Evolutionary conservation across 2,797 vertebrate species (phyloP).

Genomic region (Acanthurus lineatus): DNA sequence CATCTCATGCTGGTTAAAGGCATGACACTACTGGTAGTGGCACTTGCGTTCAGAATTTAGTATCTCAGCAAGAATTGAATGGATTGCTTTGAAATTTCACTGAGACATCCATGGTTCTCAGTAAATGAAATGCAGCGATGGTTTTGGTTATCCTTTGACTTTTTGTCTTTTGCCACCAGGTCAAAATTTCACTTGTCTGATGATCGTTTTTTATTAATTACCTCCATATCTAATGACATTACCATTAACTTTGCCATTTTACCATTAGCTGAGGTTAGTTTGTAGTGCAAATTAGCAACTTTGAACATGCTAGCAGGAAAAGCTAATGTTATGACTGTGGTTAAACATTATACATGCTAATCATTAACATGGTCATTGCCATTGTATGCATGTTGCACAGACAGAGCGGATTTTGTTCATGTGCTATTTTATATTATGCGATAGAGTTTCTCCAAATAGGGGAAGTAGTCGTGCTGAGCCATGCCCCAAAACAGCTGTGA

Average conservation of each 20-base stretch:
- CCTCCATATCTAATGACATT: too few species aligned
- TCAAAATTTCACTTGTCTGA: too few species aligned
- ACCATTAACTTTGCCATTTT: too few species aligned
- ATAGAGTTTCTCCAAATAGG: not conserved
- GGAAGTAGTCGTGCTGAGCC: not conserved
- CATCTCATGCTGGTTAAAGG: not conserved
- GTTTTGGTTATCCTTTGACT: too few species aligned
- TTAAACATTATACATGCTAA: not conserved
- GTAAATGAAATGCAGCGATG: not conserved
- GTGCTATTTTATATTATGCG: not conserved
- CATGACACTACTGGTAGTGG: too few species aligned
- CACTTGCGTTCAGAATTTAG: not conserved
- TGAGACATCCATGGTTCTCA: not conserved
- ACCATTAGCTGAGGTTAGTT: too few species aligned
- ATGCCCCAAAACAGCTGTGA: not conserved
- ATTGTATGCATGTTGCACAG: not conserved
- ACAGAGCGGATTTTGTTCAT: not conserved
- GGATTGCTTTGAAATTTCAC: not conserved
- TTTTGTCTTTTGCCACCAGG: too few species aligned
- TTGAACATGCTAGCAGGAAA: not conserved
- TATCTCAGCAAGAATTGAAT: not conserved
- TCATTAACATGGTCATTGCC: not conserved
- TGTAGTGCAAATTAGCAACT: not conserved
- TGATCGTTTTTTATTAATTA: too few species aligned
- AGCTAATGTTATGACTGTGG: not conserved